These are phyloP conservation scores for Urocolius indicus DNA, from an alignment of 2,113 vertebrate genomes.

Conservation along the genomic window DNA sequence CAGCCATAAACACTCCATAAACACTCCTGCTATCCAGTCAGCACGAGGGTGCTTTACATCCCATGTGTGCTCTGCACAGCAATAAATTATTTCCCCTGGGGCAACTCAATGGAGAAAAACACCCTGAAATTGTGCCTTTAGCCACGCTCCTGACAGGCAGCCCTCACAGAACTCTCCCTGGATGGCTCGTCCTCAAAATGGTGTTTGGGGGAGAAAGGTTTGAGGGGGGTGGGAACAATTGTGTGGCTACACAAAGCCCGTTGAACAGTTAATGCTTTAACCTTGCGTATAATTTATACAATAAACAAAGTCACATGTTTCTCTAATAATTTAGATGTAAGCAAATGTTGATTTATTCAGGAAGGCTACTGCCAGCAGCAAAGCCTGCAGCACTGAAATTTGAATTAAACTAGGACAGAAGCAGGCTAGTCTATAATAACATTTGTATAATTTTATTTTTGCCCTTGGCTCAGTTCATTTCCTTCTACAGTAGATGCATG, in stretches of 20 bases:
- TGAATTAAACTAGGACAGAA: conserved; percentile 99
- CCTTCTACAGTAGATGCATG: conserved; percentile 98
- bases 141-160: background rate
- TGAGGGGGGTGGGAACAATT: background rate
- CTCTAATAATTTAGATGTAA: conserved; percentile 99
- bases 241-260: conserved; percentile 72
- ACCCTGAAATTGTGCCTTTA: background rate
- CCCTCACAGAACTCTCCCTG: background rate
- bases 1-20: background rate
- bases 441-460: conserved; percentile 99
- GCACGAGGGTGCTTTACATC: background rate
- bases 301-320: conserved; percentile 99
- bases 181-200: background rate
- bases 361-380: conserved; percentile 93
- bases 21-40: background rate
- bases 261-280: conserved; percentile 87
- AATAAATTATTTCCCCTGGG: background rate
- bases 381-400: conserved; percentile 91
- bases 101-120: background rate
- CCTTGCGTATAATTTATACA: conserved; percentile 98
- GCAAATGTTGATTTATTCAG: conserved; percentile 99
- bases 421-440: conserved; percentile 99
- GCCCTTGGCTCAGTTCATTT: conserved; percentile 99
- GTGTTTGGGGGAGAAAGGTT: background rate
- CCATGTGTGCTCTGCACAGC: background rate